Base-by-base conservation (phyloP, 2,797 vertebrate genomes). In the Trematomus bernacchii region DNA sequence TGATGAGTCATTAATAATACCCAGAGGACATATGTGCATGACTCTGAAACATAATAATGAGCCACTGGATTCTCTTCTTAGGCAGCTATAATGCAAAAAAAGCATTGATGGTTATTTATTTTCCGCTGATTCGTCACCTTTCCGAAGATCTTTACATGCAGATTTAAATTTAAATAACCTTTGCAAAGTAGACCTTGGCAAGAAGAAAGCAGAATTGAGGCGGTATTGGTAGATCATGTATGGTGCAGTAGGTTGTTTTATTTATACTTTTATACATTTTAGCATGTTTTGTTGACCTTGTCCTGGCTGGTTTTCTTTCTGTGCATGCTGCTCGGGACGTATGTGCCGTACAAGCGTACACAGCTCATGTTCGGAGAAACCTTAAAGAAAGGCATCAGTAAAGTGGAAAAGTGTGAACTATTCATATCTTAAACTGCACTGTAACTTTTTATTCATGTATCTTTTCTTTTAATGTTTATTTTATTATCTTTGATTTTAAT, bases 1-100 rank as follows among this genome's bases (percentile, higher is more conserved):
- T 51, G 51, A 30, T 73, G 70, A 80, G 64, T 85, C 76, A 83
- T 66, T 77, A 71, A 75, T 73, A 73, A 69, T 9, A 72, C 46
- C 61, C 58, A 73, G 43, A 23, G 30, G 47, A 66, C 19, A 37
- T 52, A 18, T 59, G 59, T 65, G 23, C 27, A 27, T 27, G 43
- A 71, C 14, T 53, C 11, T 54, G 57, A 46, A 69, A 68, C 7
- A 0, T 60, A 73, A 72, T 69, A 70, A 65, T 64, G 50, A 61
- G 71, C 43, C 68, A 40, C 6, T 40, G 68, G 30, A 72, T 77
- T 55, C 65, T 55, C 3, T 33, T 54, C 50, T 13, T 23, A 44
- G 46, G 18, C 21, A 52, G 53, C 43, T 55, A 11, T 44, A 46
- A 68, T 40, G 4, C 53, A 15, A 3, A 2, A 64, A 73, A 66